These are phyloP conservation scores for Sebastes alutus DNA, from an alignment of 2,797 vertebrate genomes.

Conservation along the genomic window DNA sequence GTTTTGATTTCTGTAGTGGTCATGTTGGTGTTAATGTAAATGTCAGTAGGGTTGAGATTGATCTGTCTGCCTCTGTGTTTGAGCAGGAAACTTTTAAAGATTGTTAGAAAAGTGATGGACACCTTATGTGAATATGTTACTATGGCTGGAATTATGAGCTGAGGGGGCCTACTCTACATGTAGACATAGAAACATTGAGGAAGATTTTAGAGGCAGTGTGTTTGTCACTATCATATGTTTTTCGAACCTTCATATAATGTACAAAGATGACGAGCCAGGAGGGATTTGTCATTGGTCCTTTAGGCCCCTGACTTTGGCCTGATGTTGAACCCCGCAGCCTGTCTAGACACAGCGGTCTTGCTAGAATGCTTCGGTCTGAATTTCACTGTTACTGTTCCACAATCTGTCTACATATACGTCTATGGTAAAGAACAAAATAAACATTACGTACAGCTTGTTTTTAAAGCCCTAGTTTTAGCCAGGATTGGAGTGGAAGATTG, in stretches of 20 bases:
- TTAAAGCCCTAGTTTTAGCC: background rate
- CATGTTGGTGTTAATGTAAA: background rate
- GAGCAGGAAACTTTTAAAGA: background rate
- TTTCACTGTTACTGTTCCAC: background rate
- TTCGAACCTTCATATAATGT: background rate
- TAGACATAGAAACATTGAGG: background rate
- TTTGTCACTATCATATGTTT: background rate
- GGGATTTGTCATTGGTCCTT: background rate
- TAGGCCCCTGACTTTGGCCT: background rate
- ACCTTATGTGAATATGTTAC: background rate
- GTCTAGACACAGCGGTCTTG: background rate
- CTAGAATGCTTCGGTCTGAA: background rate
- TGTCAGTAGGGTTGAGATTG: background rate
- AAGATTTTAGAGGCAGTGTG: background rate
- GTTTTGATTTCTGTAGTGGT: background rate
- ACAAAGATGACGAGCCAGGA: background rate
- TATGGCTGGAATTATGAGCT: background rate
- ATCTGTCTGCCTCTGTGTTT: background rate
- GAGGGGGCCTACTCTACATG: background rate
- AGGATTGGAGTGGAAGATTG: slow-evolving; percentile 11
- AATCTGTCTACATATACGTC: background rate
- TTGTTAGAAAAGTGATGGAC: background rate
- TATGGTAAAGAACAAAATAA: background rate
- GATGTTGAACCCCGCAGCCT: background rate
- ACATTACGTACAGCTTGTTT: background rate